Evolutionary conservation across 2,797 vertebrate genomes (phyloP).

Genomic region (Microhierax caerulescens): DNA sequence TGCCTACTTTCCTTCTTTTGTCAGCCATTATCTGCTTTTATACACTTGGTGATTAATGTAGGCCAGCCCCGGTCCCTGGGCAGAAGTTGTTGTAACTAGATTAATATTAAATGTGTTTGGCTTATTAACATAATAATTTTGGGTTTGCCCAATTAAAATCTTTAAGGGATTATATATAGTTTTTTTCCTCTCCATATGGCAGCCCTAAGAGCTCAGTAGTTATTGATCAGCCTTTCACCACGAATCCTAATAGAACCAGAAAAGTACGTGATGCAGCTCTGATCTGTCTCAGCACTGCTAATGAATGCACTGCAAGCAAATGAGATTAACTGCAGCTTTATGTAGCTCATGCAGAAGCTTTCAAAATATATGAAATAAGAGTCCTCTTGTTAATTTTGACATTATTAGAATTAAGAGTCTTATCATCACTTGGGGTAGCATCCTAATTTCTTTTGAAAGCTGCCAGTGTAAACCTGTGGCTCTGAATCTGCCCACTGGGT

Average conservation of each 20-base stretch:
- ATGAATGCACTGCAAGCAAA: neutral
- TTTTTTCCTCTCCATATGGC: neutral
- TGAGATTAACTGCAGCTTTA: neutral
- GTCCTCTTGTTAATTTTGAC: neutral
- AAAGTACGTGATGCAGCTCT: neutral
- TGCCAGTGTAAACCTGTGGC: neutral
- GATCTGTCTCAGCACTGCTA: neutral
- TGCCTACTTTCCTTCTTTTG: neutral
- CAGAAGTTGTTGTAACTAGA: neutral
- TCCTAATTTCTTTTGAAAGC: neutral
- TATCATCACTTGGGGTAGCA: neutral
- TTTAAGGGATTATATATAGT: neutral
- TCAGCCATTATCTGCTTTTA: neutral
- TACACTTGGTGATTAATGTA: neutral
- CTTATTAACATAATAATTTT: constrained; percentile 23
- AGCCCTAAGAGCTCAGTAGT: neutral
- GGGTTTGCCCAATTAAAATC: constrained; percentile 1
- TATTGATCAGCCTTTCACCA: constrained; percentile 31
- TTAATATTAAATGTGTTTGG: constrained; percentile 43
- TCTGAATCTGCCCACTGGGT: neutral
- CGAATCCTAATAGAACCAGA: constrained; percentile 1
- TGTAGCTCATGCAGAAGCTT: neutral
- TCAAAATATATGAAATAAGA: neutral
- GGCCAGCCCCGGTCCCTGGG: neutral
- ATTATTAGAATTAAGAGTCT: neutral